Conservation (phyloP, 2,888 invertebrate genomes). For the Noctua pronuba region DNA sequence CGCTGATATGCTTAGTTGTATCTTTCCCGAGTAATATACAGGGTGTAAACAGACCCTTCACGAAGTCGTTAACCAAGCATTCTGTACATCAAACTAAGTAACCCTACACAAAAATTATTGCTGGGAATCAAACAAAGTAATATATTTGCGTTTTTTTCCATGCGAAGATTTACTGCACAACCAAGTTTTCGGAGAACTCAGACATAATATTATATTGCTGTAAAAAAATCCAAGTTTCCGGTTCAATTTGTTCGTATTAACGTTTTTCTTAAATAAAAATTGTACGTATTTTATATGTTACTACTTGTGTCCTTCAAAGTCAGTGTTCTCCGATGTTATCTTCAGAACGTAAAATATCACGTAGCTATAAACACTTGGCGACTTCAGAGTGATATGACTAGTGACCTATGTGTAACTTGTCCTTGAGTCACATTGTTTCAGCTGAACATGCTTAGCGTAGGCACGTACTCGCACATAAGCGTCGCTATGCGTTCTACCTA, state of each 20-base stretch:
- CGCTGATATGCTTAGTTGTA: neutral
- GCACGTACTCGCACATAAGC: constrained; percentile 25
- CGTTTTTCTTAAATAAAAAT: neutral
- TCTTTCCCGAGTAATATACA: neutral
- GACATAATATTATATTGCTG: neutral
- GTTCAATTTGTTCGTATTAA: neutral
- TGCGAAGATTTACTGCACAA: neutral
- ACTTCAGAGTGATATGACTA: constrained; percentile 13
- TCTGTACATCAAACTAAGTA: too few relatives aligned
- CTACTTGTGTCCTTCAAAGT: neutral
- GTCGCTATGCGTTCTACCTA: constrained; percentile 20
- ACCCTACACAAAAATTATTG: too few relatives aligned
- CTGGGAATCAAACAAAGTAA: neutral
- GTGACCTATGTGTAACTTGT: constrained; percentile 36
- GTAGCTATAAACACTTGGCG: constrained; percentile 14
- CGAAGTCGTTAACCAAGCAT: too few relatives aligned
- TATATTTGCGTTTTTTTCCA: neutral
- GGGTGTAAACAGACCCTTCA: too few relatives aligned
- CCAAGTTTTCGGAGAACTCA: neutral
- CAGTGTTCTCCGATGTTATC: neutral
- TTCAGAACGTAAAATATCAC: constrained; percentile 30
- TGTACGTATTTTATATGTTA: neutral
- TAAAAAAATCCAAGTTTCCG: neutral
- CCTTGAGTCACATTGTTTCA: constrained; percentile 61
- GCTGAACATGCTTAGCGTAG: constrained; percentile 53